These are phyloP conservation scores for Corydoras sp. DNA, from an alignment of 2,113 vertebrate genomes.

Conservation along the genomic window DNA sequence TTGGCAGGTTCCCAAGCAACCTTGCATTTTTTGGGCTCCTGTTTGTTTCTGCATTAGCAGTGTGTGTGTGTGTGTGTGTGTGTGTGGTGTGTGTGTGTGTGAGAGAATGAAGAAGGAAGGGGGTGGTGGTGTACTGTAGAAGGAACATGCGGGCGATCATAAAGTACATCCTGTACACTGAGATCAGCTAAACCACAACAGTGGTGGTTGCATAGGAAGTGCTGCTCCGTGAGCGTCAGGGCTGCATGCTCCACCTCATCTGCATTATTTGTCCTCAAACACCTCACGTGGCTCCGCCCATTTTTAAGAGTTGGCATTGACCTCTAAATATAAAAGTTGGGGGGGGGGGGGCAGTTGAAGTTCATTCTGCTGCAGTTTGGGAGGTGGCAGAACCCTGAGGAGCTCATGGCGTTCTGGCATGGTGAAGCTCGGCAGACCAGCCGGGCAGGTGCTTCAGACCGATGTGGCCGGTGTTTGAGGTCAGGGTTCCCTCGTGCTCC, in stretches of 20 bases:
- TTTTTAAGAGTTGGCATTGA: too few relatives aligned
- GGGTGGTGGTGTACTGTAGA: neutral
- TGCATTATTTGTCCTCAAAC: slow-evolving; percentile 33
- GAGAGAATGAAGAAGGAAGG: neutral
- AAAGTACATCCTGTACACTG: slow-evolving; percentile 42
- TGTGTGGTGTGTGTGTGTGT: slow-evolving; percentile 1
- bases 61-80: neutral
- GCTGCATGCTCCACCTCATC: slow-evolving; percentile 3
- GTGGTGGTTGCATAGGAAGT: slow-evolving; percentile 45
- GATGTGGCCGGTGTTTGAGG: too few relatives aligned
- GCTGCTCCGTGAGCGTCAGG: slow-evolving; percentile 15
- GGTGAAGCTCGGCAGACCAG: too few relatives aligned
- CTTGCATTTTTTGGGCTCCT: slow-evolving; percentile 22
- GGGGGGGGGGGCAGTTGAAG: too few relatives aligned
- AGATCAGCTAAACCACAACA: slow-evolving; percentile 42
- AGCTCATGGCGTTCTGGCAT: too few relatives aligned
- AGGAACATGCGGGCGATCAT: slow-evolving; percentile 16
- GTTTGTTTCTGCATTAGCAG: neutral
- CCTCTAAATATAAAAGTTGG: too few relatives aligned
- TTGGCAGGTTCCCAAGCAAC: slow-evolving; percentile 47
- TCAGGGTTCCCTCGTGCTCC: too few relatives aligned
- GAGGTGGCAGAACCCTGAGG: too few relatives aligned
- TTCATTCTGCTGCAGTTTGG: too few relatives aligned
- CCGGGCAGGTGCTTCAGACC: too few relatives aligned
- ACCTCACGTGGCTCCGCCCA: neutral